phyloP scores from a whole-genome alignment of 2,797 vertebrate genomes.

The Morus bassanus region DNA sequence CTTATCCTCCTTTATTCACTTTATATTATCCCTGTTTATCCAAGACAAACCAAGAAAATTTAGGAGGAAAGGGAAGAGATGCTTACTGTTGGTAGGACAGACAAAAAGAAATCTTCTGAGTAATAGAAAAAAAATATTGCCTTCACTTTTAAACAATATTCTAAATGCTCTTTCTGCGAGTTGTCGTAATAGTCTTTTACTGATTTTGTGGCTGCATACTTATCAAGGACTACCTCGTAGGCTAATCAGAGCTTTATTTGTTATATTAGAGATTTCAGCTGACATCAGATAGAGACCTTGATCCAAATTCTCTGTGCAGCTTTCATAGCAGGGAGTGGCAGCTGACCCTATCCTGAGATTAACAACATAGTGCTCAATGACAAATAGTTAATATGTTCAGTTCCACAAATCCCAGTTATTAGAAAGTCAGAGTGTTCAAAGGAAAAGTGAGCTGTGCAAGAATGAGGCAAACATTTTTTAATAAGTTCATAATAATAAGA shows the following conservation, averaged over 20 bases:
- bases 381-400: neutral
- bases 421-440: neutral
- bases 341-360: too few species aligned
- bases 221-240: neutral
- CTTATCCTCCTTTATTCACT: neutral
- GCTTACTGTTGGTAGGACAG: neutral
- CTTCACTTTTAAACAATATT: neutral
- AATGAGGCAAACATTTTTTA: neutral
- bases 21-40: neutral
- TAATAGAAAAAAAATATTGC: neutral
- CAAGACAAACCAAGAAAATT: neutral
- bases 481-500: neutral
- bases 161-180: neutral
- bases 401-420: neutral
- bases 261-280: neutral
- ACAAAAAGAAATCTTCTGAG: neutral
- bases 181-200: neutral
- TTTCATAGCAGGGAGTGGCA: neutral
- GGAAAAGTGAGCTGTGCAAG: neutral
- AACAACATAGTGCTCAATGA: neutral
- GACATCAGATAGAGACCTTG: neutral
- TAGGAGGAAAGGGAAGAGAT: neutral
- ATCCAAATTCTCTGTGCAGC: neutral
- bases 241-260: neutral
- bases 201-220: neutral